These are phyloP conservation scores for Lasioglossum pauxillum DNA, from an alignment of 2,888 invertebrate species.

Conservation along the genomic window DNA sequence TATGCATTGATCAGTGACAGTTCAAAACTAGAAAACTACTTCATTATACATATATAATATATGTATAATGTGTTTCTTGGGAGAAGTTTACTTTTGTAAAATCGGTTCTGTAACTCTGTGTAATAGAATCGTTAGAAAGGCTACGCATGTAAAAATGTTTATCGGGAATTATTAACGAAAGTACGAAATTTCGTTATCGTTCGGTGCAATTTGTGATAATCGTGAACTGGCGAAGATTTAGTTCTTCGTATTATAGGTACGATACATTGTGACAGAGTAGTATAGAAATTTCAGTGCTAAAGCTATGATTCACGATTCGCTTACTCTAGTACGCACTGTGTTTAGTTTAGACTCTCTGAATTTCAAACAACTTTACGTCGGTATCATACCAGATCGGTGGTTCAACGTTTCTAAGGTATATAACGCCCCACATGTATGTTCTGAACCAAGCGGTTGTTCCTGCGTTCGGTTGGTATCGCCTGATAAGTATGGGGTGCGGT, in stretches of 20 bases:
- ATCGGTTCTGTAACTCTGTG: constrained; percentile 59
- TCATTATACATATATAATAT: constrained; percentile 9
- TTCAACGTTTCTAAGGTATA: constrained; percentile 98
- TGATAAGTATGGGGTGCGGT: constrained; percentile 99
- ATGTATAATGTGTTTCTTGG: constrained; percentile 2
- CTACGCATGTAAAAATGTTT: constrained; percentile 37
- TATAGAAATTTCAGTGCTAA: constrained; percentile 49
- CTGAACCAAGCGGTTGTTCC: constrained; percentile 99
- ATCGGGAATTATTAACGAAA: constrained; percentile 8
- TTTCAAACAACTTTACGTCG: constrained; percentile 99
- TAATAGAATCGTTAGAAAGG: constrained; percentile 47
- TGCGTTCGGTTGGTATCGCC: constrained; percentile 99
- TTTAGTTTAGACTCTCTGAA: constrained; percentile 92
- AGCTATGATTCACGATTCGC: constrained; percentile 34
- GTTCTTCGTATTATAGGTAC: constrained; percentile 47
- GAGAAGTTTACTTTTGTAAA: constrained; percentile 41
- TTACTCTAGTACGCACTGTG: constrained; percentile 6
- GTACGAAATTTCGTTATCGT: constrained; percentile 11
- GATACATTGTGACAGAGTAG: constrained; percentile 43
- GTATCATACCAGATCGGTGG: constrained; percentile 99
- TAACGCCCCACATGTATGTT: constrained; percentile 99
- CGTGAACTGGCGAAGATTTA: constrained; percentile 26
- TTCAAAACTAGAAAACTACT: constrained; percentile 15
- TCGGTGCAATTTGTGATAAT: constrained; percentile 36
- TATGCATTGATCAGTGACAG: constrained; percentile 36